Base-by-base conservation (phyloP, 2,113 vertebrate species). In the Oryzias melastigma region DNA sequence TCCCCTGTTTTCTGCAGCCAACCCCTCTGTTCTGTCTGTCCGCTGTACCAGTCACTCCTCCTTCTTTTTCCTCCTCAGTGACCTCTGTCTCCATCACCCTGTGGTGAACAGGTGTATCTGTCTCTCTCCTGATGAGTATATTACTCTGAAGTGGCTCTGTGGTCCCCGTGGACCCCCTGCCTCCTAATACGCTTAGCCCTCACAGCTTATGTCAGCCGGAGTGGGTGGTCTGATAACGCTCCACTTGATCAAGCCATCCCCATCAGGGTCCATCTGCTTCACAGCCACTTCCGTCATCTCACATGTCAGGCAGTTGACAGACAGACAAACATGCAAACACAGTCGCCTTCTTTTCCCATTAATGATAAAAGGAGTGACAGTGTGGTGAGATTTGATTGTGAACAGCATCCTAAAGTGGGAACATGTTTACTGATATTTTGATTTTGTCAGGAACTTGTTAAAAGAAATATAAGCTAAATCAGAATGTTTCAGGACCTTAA, bases 101-200 rank as follows among this genome's bases (percentile, higher is more conserved):
- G 74, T 77, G 75, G 81, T 19, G 83, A 89, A 87, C 88, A 89
- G 86, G 88, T 89, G 83, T 87, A 88, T 83, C 81, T 79, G 83
- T 88, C 86, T 78, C 72, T 80, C 74, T 81, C 83, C 83, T 85
- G 86, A 85, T 87, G 88, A 82, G 85, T 87, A 87, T 86, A 88
- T 89, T 87, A 89, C 86, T 85, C 86, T 82, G 83, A 88, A 83
- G 88, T 76, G 81, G 81, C 80, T 82, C 78, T 65, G 58, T 75
- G 54, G 75, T 81, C 85, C 83, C 86, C 4, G 27, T 25, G 74
- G 83, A 83, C 78, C 86, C 84, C 79, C 86, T 58, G 78, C 83
- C 56, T 85, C 79, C 85, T 87, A 87, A 88, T 87, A 80, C 80
- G 76, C 88, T 88, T 88, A 87, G 80, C 63, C 67, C 71, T 82